Evolutionary conservation across 2,888 invertebrate species (phyloP).

Genomic region (Cataglyphis albicans): DNA sequence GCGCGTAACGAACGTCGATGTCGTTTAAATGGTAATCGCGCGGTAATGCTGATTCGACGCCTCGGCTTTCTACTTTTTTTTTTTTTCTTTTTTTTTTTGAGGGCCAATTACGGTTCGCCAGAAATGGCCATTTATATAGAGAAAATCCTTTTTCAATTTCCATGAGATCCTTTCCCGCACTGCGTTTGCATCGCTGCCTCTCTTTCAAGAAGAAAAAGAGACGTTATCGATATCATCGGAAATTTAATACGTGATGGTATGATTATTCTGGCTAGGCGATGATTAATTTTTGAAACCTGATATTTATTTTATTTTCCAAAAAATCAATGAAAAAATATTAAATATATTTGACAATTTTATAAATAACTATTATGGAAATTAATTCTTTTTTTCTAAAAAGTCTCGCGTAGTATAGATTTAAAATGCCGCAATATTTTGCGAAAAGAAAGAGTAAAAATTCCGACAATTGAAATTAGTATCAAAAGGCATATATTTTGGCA

Average conservation of each 20-base stretch:
- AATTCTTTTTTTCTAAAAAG: neutral
- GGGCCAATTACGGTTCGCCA: slow-evolving; percentile 62
- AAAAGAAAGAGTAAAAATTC: neutral
- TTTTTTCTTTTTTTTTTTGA: slow-evolving; percentile 16
- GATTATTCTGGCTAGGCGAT: slow-evolving; percentile 10
- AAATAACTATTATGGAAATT: neutral
- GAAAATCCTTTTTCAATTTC: slow-evolving; percentile 66
- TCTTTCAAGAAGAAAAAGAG: slow-evolving; percentile 33
- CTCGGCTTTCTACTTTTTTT: slow-evolving; percentile 34
- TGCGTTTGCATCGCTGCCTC: slow-evolving; percentile 26
- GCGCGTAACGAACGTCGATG: slow-evolving; percentile 68
- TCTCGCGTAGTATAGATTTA: neutral
- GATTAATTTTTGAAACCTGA: slow-evolving; percentile 30
- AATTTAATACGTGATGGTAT: slow-evolving; percentile 37
- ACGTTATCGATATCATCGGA: slow-evolving; percentile 26
- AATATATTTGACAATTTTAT: slow-evolving; percentile 3
- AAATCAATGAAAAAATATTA: neutral
- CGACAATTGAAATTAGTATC: slow-evolving; percentile 48
- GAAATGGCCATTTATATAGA: slow-evolving; percentile 59
- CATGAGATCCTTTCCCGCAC: slow-evolving; percentile 21
- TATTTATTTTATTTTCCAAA: neutral
- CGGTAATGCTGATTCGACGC: slow-evolving; percentile 72
- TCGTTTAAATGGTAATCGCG: slow-evolving; percentile 76
- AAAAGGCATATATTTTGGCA: slow-evolving; percentile 50
- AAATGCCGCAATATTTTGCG: slow-evolving; percentile 7